phyloP scores from a whole-genome alignment of 2,797 vertebrate genomes.

The Molothrus ater region DNA sequence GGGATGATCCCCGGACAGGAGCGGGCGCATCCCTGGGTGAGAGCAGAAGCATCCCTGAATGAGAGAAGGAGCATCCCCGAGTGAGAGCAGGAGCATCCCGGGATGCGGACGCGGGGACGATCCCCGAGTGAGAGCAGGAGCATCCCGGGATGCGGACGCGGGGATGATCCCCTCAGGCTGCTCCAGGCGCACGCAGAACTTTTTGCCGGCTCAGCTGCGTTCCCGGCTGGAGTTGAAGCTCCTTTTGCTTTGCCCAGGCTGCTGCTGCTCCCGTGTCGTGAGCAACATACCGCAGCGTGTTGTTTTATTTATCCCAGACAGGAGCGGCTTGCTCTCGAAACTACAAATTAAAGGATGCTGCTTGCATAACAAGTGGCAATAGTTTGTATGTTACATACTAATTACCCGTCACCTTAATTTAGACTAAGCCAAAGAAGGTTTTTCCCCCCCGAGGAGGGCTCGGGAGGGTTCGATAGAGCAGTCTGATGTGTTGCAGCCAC shows the following conservation, averaged over 20 bases:
- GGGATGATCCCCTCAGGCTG: neutral
- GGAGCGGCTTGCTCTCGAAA: conserved; percentile 46
- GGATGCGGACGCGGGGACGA: neutral
- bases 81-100: neutral
- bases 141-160: neutral
- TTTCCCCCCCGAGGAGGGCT: neutral
- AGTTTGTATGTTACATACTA: conserved; percentile 62
- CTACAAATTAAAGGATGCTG: conserved; percentile 54
- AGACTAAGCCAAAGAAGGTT: neutral
- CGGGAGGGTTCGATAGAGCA: neutral
- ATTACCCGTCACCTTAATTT: conserved; percentile 3
- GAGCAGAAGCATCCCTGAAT: neutral
- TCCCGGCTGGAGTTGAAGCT: neutral
- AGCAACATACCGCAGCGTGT: conserved; percentile 53
- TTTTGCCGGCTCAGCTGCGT: conserved; percentile 8
- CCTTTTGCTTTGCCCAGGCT: neutral
- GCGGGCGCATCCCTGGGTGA: neutral
- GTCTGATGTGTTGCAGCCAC: neutral
- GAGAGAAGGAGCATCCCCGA: too few relatives aligned
- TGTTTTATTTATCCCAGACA: conserved; percentile 69
- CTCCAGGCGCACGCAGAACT: conserved; percentile 32
- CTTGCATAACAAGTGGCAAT: conserved; percentile 67
- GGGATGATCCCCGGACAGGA: neutral
- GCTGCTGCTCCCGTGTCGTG: neutral
- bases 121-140: neutral